Evolutionary conservation across 2,113 vertebrate genomes (phyloP), one percentile per base, ranked within the genome.

Genomic region (Epinephelus moara): DNA sequence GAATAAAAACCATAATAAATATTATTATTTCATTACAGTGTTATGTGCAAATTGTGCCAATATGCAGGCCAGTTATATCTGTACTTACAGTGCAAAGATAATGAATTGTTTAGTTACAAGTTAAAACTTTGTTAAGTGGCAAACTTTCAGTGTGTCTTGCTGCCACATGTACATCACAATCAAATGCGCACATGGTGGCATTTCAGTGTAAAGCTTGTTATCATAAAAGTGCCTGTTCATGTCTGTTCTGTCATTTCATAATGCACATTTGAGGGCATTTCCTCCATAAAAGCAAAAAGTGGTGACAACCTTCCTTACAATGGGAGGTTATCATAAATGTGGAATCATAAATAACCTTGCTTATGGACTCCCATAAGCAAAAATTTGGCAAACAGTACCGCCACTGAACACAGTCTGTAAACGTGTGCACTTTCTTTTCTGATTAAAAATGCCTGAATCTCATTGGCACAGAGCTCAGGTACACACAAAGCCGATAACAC

Each of bases 381-480:
- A 53, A 1, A 37, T 69, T 70, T 69, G 77, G 55, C 68, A 45
- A 63, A 53, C 47, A 33, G 9, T 76, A 25, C 37, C 11, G 60
- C 23, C 25, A 19, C 23, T 25, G 19, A 70, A 59, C 27, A 27
- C 47, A 47, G 42, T 15, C 12, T 49, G 55, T 79, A 79, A 84
- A 87, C 57, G 15, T 23, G 52, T 62, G 60, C 47, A 45, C n/a
- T 52, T 55, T 59, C 17, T 52, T 64, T 53, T 27, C 71, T 11
- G 2, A 56, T 81, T 42, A 72, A 87, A 73, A 72, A 76, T 59
- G 64, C 69, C 69, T 73, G 47, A 66, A 63, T 64, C 42, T 59
- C 11, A 57, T 25, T 81, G 86, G 71, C 80, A 85, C 83, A 11
- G 71, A 56, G 52, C 77, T 64, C 33, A 18, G 42, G 55, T 69